Percentiles rank a stretch among this genome's conserved stretches.
Evolutionary conservation across 1,140 invertebrate species (phyloP).

Genomic region (Apocrypta bakeri): DNA sequence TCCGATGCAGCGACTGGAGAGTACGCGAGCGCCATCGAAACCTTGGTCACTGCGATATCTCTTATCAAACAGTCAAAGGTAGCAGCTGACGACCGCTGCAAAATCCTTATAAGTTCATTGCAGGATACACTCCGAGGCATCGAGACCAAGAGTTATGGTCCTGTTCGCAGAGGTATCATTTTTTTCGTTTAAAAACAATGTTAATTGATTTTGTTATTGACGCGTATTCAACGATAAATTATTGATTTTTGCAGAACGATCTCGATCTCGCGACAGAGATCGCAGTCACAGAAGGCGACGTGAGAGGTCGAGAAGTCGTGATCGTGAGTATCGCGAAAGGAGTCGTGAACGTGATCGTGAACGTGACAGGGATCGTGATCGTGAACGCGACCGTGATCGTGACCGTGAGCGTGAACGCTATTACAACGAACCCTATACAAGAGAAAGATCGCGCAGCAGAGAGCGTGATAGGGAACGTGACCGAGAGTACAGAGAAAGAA

Average conservation of each 20-base stretch:
- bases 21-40: conserved; percentile 98
- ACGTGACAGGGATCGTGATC: conserved; percentile 78
- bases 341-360: conserved; percentile 82
- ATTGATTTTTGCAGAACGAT: conserved; percentile 76
- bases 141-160: conserved; percentile 96
- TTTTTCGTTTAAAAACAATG: neutral
- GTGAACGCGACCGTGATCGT: conserved; percentile 79
- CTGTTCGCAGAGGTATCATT: conserved; percentile 75
- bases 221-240: conserved; percentile 15
- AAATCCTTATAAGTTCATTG: conserved; percentile 96
- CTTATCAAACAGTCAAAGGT: conserved; percentile 98
- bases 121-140: conserved; percentile 98
- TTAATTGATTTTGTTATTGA: neutral
- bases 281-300: conserved; percentile 80
- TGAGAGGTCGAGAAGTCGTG: conserved; percentile 87
- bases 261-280: conserved; percentile 86
- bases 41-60: conserved; percentile 97
- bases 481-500: conserved; percentile 79
- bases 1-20: conserved; percentile 98
- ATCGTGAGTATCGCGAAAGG: conserved; percentile 83
- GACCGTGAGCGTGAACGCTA: conserved; percentile 73
- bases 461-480: conserved; percentile 81
- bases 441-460: conserved; percentile 80
- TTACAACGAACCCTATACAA: conserved; percentile 71
- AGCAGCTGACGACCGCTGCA: conserved; percentile 97